Evolutionary conservation across 2,797 vertebrate genomes (phyloP).

Genomic region (Clarias laeviceps): DNA sequence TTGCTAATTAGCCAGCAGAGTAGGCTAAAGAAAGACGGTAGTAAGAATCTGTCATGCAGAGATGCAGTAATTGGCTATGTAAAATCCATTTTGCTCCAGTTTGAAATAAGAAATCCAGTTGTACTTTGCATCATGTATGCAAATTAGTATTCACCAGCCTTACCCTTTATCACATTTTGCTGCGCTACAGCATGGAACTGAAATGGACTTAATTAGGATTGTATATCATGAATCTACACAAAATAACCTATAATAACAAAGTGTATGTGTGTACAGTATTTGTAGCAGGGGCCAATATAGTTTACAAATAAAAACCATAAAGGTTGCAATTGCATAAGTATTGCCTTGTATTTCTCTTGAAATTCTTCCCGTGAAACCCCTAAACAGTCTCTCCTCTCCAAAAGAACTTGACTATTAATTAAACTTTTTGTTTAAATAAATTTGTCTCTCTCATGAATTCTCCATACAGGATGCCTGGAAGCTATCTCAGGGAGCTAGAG

Average conservation of each 20-base stretch:
- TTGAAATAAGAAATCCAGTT: neutral
- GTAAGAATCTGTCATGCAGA: neutral
- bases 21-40: neutral
- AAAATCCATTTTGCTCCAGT: constrained; percentile 11
- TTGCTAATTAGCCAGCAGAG: constrained; percentile 8
- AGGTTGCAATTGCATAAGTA: neutral
- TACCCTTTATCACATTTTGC: neutral
- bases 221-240: neutral
- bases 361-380: too few relatives aligned
- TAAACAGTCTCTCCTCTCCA: neutral
- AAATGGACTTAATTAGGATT: neutral
- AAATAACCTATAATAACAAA: neutral
- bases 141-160: neutral
- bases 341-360: neutral
- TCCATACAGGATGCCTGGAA: too few relatives aligned
- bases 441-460: too few relatives aligned
- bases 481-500: too few relatives aligned
- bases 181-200: neutral
- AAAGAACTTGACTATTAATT: neutral
- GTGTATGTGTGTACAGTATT: neutral
- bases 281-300: neutral
- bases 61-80: constrained; percentile 16
- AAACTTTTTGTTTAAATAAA: neutral
- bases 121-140: neutral
- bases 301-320: neutral